Percentiles rank a stretch among this genome's conserved stretches.
These are phyloP conservation scores for Melieria omissa DNA, from an alignment of 2,888 invertebrate species.

Conservation along the genomic window DNA sequence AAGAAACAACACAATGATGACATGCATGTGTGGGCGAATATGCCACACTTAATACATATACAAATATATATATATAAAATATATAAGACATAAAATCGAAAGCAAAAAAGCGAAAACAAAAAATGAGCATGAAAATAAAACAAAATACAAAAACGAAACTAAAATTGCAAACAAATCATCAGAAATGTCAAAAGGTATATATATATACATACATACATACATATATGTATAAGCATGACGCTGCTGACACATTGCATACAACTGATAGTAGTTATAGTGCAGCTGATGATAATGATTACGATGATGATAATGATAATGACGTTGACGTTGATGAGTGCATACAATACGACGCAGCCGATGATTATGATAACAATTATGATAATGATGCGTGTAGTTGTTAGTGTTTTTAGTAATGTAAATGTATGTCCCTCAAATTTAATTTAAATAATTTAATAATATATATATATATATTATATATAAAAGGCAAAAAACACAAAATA, in stretches of 20 bases:
- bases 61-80: slow-evolving; percentile 21
- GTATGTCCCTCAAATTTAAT: slow-evolving; percentile 59
- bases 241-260: too few species aligned
- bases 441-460: slow-evolving; percentile 52
- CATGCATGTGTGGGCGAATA: too few species aligned
- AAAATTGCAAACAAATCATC: neutral
- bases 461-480: slow-evolving; percentile 26
- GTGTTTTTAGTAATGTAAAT: slow-evolving; percentile 61
- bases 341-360: neutral
- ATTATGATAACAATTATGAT: neutral
- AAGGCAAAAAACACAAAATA: slow-evolving; percentile 15
- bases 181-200: neutral
- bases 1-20: too few species aligned
- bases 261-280: too few species aligned
- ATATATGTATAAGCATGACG: slow-evolving; percentile 15
- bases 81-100: neutral
- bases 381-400: slow-evolving; percentile 55
- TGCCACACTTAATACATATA: neutral
- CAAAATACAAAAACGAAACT: neutral
- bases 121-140: slow-evolving; percentile 9
- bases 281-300: too few species aligned
- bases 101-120: slow-evolving; percentile 1
- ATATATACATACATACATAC: slow-evolving; percentile 20
- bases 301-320: neutral
- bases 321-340: neutral